Base-by-base conservation (phyloP, 2,113 vertebrate species). In the Paratilapia polleni region DNA sequence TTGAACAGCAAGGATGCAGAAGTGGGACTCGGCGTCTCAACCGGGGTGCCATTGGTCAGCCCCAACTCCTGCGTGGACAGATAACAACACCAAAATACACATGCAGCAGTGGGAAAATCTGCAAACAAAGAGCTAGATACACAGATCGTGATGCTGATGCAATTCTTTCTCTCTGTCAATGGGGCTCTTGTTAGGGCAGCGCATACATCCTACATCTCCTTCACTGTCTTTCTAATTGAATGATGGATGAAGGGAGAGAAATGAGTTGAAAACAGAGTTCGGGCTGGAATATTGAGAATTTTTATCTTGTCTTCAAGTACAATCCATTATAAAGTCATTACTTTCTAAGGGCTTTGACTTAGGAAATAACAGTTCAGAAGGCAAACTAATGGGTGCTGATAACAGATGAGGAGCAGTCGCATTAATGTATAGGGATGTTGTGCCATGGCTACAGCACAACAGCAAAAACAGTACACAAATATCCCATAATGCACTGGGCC, bases 1-100 rank as follows among this genome's bases (percentile, higher is more conserved):
- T 97, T 99, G 74, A 99, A 96, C 10, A 99, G 97, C 14, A 97
- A 97, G 7, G 97, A 98, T 0, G 96, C 97, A 1, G 98, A 98
- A 14, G 97, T 96, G 8, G 97, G 98, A 79, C 98, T 99, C 0
- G 97, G 97, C 8, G 96, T 97, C 81, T 98, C 98, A 34, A 96
- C 96, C 0, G 97, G 97, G 41, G 97, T 97, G 17, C 98, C 98
- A 1, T 99, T 99, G 88, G 97, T 97, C 86, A 99, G 91, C 70
- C 95, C 96, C 24, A 96, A 95, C 73, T 99, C 98, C 98, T 99
- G 88, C 3, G 82, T 74, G 61, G 36, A 88, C 81, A 87, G 9
- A 61, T 41, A 38, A 70, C 24, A 6, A 70, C 24, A 73, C 31
- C 6, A 61, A 34, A n/a, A 73, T 38, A 77, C 36, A 49, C 57